Base-by-base conservation (phyloP, 2,888 invertebrate genomes). In the Belgica antarctica region DNA sequence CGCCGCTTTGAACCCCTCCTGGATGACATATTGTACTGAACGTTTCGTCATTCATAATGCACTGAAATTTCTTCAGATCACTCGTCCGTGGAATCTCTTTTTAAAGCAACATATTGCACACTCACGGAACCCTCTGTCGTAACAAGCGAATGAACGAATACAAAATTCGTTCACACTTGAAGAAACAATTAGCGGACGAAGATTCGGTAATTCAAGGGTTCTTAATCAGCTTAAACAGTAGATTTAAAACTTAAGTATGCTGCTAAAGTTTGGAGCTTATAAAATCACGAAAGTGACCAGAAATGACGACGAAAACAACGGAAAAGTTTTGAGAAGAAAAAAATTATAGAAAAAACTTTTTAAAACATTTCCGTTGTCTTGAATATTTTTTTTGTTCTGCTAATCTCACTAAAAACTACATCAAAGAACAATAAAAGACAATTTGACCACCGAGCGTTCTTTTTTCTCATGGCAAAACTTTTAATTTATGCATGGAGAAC, bases 51-150 rank as follows among this genome's bases (percentile, higher is more conserved):
- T n/a, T n/a, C n/a, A n/a, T n/a, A n/a, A n/a, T n/a, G n/a, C n/a
- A 59, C 25, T 22, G 22, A 52, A 59, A 25, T 59, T 46, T 2
- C 59, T 59, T 24, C 27, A 27, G 59, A 25, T 59, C 25, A 19
- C 22, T 27, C 59, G 27, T n/a, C 22, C 59, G 22, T 5, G 25
- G 52, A 52, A 12, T 52, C 52, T 52, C 17, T 52, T n/a, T n/a
- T 3, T 4, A 3, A 3, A 15, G 31, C 17, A 63, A 63, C 65
- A 65, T 65, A 65, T 65, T 65, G 65, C 65, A 65, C 47, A 24
- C 46, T n/a, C 15, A 5, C 19, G 19, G 41, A 41, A 15, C 46
- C 46, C 8, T 7, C 15, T 15, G 27, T n/a, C 27, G 59, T 3
- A 52, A 24, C 24, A 52, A 52, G 24, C 24, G 52, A 22, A 52